phyloP scores from a whole-genome alignment of 2,113 vertebrate species.

The Epinephelus fuscoguttatus region DNA sequence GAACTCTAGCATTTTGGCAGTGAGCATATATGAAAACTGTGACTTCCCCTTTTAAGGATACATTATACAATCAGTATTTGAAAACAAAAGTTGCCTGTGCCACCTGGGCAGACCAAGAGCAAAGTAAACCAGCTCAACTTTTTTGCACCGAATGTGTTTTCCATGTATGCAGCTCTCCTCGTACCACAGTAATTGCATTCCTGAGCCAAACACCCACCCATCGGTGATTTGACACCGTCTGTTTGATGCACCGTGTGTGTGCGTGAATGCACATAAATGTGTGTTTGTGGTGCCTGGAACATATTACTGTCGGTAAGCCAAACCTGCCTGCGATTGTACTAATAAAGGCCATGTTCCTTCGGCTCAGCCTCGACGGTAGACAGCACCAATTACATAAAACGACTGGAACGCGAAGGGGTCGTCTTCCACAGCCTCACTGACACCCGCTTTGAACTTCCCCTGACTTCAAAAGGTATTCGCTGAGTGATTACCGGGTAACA shows the following conservation, averaged over 20 bases:
- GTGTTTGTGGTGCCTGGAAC: slow-evolving; percentile 73
- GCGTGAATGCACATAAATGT: slow-evolving; percentile 57
- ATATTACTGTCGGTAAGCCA: slow-evolving; percentile 87
- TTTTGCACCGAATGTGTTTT: slow-evolving; percentile 51
- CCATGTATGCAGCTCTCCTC: slow-evolving; percentile 45
- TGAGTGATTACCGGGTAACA: slow-evolving; percentile 86
- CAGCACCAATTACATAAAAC: slow-evolving; percentile 93
- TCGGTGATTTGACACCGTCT: slow-evolving; percentile 77
- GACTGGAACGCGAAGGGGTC: slow-evolving; percentile 86
- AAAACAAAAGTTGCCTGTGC: neutral
- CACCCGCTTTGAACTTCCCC: slow-evolving; percentile 89
- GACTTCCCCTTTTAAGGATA: neutral
- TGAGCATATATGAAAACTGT: no score
- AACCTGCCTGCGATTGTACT: slow-evolving; percentile 92
- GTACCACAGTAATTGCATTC: slow-evolving; percentile 67
- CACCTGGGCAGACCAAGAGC: slow-evolving; percentile 36
- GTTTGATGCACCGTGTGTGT: slow-evolving; percentile 63
- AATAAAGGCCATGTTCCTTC: slow-evolving; percentile 90
- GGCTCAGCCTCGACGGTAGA: slow-evolving; percentile 90
- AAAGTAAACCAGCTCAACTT: slow-evolving; percentile 57
- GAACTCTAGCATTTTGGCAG: neutral
- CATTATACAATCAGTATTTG: neutral
- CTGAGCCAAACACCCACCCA: slow-evolving; percentile 73
- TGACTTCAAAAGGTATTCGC: slow-evolving; percentile 89
- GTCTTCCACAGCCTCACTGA: slow-evolving; percentile 80